Evolutionary conservation across 2,888 invertebrate species (phyloP).

Genomic region (Andrena marginata): DNA sequence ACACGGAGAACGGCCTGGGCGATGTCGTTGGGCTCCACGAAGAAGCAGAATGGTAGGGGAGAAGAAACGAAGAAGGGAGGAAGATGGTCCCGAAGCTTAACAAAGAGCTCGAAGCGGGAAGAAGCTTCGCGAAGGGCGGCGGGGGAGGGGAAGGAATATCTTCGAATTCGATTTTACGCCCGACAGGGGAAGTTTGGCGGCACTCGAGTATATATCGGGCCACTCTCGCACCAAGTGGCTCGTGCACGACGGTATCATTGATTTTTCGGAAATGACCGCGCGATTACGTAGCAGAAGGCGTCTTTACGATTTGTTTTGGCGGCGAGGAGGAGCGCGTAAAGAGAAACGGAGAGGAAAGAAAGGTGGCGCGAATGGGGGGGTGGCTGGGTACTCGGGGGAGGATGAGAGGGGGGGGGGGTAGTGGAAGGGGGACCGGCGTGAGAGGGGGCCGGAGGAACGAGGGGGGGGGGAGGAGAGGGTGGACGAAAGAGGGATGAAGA

Average conservation of each 20-base stretch:
- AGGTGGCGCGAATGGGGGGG: slow-evolving; percentile 19
- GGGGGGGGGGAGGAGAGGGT: slow-evolving; percentile 39
- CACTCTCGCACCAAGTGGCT: slow-evolving; percentile 14
- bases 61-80: not conserved
- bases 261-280: slow-evolving; percentile 71
- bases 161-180: slow-evolving; percentile 48
- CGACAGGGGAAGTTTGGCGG: slow-evolving; percentile 17
- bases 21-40: slow-evolving; percentile 41
- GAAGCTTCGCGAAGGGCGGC: not conserved
- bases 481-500: slow-evolving; percentile 43
- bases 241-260: slow-evolving; percentile 59
- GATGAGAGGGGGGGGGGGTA: not conserved
- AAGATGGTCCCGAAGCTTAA: slow-evolving; percentile 36
- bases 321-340: slow-evolving; percentile 71
- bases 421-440: slow-evolving; percentile 5
- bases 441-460: slow-evolving; percentile 30
- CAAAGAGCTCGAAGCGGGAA: slow-evolving; percentile 35
- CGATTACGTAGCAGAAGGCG: slow-evolving; percentile 71
- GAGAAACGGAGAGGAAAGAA: slow-evolving; percentile 54
- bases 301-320: slow-evolving; percentile 83
- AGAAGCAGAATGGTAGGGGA: not conserved
- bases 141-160: not conserved
- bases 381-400: slow-evolving; percentile 24
- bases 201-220: slow-evolving; percentile 14
- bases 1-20: slow-evolving; percentile 26